Base-by-base conservation (phyloP, 2,113 vertebrate species). In the Capra hircus region DNA sequence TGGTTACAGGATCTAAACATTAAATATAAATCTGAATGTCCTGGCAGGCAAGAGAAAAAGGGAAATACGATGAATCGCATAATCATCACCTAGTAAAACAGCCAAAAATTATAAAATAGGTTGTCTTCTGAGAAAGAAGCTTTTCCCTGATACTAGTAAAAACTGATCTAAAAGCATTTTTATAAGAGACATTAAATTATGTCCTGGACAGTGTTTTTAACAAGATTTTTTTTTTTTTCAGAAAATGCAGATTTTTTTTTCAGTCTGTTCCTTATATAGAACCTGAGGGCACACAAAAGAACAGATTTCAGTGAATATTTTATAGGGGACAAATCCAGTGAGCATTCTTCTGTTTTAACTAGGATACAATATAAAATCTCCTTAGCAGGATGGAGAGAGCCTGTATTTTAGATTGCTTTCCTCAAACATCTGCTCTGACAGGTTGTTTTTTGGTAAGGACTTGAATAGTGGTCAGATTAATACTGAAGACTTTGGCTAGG, bases 1-100 rank as follows among this genome's bases (percentile, higher is more conserved):
- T 95, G 33, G 27, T 91, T 97, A 59, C 2, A 93, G 60, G 43
- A 89, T 7, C 64, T 94, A 77, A 74, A 82, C 25, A 91, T 85
- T 96, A 90, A 90, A 86, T 89, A 10, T 94, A 89, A 88, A 90
- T 96, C 60, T 94, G 92, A 97, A 57, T 85, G 36, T 82, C 85
- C 27, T 95, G 30, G 71, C 64, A 96, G 43, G 57, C 89, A 96
- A 85, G 48, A 92, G 53, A 92, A 91, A 95, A 96, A 83, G 40
- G 48, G 62, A 97, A 97, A 87, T 95, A 82, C 30, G 67, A 90
- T 96, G 74, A 95, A 95, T 91, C 50, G 60, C 14, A 82, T 95
- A 97, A 95, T 97, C 95, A 94, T 91, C 40, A 90, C 85, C 27
- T 87, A 96, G 81, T 96, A 97, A 97, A 81, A 92, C 90, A 94